These are phyloP conservation scores for Thalassarche chlororhynchos DNA, from an alignment of 2,113 vertebrate genomes.

Conservation along the genomic window DNA sequence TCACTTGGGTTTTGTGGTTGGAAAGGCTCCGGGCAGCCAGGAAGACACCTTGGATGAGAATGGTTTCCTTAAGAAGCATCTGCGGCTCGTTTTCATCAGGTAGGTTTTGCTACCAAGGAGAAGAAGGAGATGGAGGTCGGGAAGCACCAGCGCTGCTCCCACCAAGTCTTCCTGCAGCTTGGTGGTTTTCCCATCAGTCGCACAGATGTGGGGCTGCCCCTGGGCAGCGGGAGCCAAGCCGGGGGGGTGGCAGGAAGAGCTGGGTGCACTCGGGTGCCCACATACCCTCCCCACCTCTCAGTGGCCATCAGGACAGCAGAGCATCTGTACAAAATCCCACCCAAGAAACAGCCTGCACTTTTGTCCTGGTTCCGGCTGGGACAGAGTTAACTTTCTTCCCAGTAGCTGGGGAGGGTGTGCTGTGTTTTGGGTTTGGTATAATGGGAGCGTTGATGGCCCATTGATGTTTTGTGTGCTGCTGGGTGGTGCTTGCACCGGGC, in stretches of 20 bases:
- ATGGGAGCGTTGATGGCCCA: too few relatives aligned
- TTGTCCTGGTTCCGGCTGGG: too few relatives aligned
- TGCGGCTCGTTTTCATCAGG: background rate
- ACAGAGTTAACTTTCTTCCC: too few relatives aligned
- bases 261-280: background rate
- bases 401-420: too few relatives aligned
- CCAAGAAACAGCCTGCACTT: background rate
- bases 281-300: background rate
- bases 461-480: too few relatives aligned
- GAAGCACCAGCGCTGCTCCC: background rate
- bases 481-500: too few relatives aligned
- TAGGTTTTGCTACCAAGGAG: background rate
- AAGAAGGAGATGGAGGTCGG: background rate
- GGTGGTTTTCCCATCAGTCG: fast-evolving
- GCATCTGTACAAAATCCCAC: background rate
- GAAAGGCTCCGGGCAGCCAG: background rate
- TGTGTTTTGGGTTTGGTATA: too few relatives aligned
- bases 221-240: background rate
- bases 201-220: background rate
- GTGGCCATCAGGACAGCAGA: background rate
- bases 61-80: background rate
- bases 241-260: background rate
- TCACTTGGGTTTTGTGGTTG: background rate
- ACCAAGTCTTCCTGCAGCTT: fast-evolving
- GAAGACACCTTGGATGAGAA: background rate